Conservation (phyloP, 2,888 invertebrate species). For the Dryadula phaetusa region DNA sequence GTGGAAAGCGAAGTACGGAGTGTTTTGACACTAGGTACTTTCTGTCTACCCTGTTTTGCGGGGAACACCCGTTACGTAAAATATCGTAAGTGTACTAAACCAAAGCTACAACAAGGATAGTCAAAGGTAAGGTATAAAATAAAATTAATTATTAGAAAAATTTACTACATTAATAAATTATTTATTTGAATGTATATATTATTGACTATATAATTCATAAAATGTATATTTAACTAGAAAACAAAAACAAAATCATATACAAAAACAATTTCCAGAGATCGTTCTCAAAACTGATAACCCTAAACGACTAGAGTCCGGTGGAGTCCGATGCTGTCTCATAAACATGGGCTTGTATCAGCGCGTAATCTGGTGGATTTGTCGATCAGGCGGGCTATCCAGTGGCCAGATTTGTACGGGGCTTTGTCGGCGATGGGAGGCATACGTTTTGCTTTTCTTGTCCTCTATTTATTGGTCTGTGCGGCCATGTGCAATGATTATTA, state of each 20-base stretch:
- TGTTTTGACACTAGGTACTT: too few species aligned
- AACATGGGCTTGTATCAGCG: constrained; percentile 82
- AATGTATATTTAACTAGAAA: too few species aligned
- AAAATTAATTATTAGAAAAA: too few species aligned
- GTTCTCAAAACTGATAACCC: constrained; percentile 54
- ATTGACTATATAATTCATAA: too few species aligned
- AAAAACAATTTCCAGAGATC: neutral
- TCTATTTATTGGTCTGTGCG: constrained; percentile 71
- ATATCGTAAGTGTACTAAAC: too few species aligned
- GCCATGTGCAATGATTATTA: constrained; percentile 69
- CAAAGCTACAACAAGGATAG: too few species aligned
- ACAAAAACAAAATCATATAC: neutral
- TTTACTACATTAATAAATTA: too few species aligned
- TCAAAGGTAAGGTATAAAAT: too few species aligned
- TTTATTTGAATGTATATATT: too few species aligned
- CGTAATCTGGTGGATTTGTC: constrained; percentile 85
- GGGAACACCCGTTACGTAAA: too few species aligned
- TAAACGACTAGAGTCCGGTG: constrained; percentile 51
- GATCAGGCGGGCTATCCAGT: constrained; percentile 81
- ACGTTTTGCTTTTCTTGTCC: constrained; percentile 80
- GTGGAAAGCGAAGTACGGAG: too few species aligned
- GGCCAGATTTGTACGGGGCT: constrained; percentile 81
- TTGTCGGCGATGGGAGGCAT: constrained; percentile 77
- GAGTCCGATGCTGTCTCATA: constrained; percentile 78
- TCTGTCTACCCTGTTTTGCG: too few species aligned